Conservation (phyloP, 2,888 invertebrate genomes). For the Tenthredo mesomela region DNA sequence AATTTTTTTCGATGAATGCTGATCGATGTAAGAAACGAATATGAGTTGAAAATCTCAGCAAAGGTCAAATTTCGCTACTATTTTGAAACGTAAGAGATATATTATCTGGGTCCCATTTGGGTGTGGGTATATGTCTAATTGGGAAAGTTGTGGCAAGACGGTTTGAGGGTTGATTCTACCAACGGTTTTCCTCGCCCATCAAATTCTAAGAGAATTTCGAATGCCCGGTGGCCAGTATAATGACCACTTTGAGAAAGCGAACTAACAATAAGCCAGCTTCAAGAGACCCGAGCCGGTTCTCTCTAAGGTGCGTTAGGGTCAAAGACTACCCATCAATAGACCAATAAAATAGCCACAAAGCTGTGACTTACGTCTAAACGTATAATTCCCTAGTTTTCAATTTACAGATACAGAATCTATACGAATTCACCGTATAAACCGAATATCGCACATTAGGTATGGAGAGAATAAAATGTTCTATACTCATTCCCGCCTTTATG, state of each 20-base stretch:
- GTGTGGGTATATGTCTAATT: constrained; percentile 32
- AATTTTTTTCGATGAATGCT: constrained; percentile 13
- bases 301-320: constrained; percentile 3
- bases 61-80: neutral
- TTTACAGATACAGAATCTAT: neutral
- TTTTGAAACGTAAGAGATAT: neutral
- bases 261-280: constrained; percentile 65
- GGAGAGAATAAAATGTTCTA: neutral
- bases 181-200: neutral
- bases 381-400: neutral
- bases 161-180: neutral
- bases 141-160: constrained; percentile 34
- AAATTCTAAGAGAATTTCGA: neutral
- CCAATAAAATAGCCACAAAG: constrained; percentile 19
- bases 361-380: constrained; percentile 1
- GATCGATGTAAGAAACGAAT: neutral
- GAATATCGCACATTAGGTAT: neutral
- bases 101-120: too few relatives aligned
- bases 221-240: constrained; percentile 60
- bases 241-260: constrained; percentile 75
- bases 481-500: neutral
- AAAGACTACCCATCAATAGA: constrained; percentile 17
- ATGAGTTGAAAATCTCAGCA: too few relatives aligned
- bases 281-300: neutral
- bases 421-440: neutral